These are phyloP conservation scores for Pammene fasciana DNA, from an alignment of 2,888 invertebrate genomes.

Conservation along the genomic window DNA sequence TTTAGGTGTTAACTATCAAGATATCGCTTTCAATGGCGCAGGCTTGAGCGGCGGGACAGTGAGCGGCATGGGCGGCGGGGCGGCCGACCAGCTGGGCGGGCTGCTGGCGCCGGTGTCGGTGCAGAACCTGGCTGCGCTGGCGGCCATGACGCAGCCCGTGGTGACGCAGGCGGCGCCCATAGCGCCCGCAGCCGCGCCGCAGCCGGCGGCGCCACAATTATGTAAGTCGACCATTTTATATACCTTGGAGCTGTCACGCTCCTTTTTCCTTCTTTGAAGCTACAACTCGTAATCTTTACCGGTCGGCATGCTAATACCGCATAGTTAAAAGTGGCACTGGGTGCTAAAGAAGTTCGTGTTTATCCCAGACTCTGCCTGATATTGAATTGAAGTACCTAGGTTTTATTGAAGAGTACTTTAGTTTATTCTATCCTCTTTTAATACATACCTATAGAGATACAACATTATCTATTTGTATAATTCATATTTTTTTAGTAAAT, in stretches of 20 bases:
- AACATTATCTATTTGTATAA: too few species aligned
- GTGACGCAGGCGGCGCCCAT: slow-evolving; percentile 79
- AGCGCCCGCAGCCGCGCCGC: slow-evolving; percentile 73
- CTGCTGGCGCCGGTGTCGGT: slow-evolving; percentile 92
- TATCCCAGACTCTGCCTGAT: too few species aligned
- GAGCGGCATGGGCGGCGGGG: slow-evolving; percentile 84
- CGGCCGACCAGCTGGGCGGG: slow-evolving; percentile 93
- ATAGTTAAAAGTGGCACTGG: too few species aligned
- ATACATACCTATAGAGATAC: too few species aligned
- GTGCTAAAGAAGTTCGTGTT: too few species aligned
- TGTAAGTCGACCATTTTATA: slow-evolving; percentile 66
- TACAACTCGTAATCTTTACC: too few species aligned
- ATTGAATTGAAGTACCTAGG: too few species aligned
- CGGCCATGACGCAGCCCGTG: slow-evolving; percentile 89
- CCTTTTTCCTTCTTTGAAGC: background rate
- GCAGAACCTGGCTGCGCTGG: slow-evolving; percentile 95
- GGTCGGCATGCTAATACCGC: too few species aligned
- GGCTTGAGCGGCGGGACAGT: slow-evolving; percentile 71
- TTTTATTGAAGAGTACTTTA: too few species aligned
- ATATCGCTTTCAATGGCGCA: slow-evolving; percentile 82
- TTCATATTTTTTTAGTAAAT: too few species aligned
- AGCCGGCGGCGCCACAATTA: slow-evolving; percentile 68
- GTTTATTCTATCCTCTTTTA: too few species aligned
- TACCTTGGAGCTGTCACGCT: slow-evolving; percentile 6
- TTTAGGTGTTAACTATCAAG: slow-evolving; percentile 80